Conservation (phyloP, 1,140 invertebrate species). For the Drosophila ironensis region DNA sequence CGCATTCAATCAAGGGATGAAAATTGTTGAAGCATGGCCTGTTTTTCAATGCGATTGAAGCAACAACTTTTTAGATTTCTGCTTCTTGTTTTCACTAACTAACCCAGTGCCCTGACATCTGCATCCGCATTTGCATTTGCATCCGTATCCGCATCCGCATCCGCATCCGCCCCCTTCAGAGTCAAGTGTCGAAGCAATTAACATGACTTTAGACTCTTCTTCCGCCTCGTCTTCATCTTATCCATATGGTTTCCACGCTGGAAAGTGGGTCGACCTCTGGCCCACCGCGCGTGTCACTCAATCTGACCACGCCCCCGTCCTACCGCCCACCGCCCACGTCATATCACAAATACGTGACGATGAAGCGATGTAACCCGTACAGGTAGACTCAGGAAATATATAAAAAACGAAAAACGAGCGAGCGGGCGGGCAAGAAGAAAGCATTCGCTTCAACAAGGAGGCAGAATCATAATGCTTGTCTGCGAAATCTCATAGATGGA, state of each 20-base stretch:
- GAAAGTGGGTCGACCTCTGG: constrained; percentile 50
- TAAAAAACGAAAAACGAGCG: background rate
- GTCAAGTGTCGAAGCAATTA: constrained; percentile 70
- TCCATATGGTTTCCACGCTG: background rate
- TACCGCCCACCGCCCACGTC: constrained; percentile 20
- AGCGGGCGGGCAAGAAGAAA: constrained; percentile 37
- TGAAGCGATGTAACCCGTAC: constrained; percentile 11
- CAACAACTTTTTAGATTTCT: background rate
- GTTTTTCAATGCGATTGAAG: too few relatives aligned
- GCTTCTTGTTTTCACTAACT: too few relatives aligned
- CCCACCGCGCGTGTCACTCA: constrained; percentile 26
- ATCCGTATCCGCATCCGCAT: too few relatives aligned
- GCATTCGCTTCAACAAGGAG: background rate
- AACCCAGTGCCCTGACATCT: constrained; percentile 8
- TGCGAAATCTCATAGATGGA: too few relatives aligned
- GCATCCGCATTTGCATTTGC: constrained; percentile 5
- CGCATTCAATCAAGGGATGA: too few relatives aligned
- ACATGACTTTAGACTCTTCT: constrained; percentile 49
- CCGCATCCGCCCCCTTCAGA: constrained; percentile 46
- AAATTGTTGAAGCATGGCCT: too few relatives aligned
- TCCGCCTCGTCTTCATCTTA: constrained; percentile 3
- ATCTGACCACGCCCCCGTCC: constrained; percentile 34
- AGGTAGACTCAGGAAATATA: constrained; percentile 19
- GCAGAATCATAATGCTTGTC: background rate
- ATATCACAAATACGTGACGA: constrained; percentile 44